Evolutionary conservation across 1,140 invertebrate species (phyloP).

Genomic region (Tachypleus tridentatus): DNA sequence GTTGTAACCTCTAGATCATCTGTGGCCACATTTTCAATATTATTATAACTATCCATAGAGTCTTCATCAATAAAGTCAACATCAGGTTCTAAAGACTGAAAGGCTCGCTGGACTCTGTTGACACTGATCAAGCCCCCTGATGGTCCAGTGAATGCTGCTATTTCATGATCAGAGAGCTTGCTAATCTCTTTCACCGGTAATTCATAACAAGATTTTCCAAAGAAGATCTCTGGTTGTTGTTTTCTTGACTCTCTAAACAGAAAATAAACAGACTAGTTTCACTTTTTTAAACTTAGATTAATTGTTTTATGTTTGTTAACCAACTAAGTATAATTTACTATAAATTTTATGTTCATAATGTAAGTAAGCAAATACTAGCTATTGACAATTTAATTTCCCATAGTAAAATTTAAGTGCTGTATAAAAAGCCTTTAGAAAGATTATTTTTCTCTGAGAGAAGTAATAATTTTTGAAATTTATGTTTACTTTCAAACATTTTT

Average conservation of each 20-base stretch:
- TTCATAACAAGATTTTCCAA: conserved; percentile 30
- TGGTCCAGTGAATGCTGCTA: conserved; percentile 59
- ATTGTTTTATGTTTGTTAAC: too few species aligned
- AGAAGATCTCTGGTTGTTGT: conserved; percentile 31
- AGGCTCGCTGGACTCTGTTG: conserved; percentile 34
- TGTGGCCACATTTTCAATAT: conserved; percentile 9
- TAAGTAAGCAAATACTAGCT: too few species aligned
- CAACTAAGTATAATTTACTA: too few species aligned
- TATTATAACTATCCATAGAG: conserved; percentile 19
- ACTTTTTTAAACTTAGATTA: too few species aligned
- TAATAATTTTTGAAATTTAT: too few species aligned
- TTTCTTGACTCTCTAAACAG: conserved; percentile 27
- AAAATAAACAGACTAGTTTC: background rate
- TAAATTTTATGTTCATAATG: too few species aligned
- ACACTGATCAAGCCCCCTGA: conserved; percentile 61
- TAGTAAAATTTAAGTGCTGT: too few species aligned
- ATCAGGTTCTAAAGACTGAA: conserved; percentile 47
- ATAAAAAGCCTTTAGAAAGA: too few species aligned
- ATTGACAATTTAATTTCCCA: too few species aligned
- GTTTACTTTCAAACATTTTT: too few species aligned
- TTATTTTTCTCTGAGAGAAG: too few species aligned
- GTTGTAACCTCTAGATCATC: conserved; percentile 17
- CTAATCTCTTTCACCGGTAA: conserved; percentile 43
- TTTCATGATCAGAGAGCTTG: conserved; percentile 37
- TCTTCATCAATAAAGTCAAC: conserved; percentile 57